Conservation (phyloP, 2,113 vertebrate genomes). For the Scomber colias region DNA sequence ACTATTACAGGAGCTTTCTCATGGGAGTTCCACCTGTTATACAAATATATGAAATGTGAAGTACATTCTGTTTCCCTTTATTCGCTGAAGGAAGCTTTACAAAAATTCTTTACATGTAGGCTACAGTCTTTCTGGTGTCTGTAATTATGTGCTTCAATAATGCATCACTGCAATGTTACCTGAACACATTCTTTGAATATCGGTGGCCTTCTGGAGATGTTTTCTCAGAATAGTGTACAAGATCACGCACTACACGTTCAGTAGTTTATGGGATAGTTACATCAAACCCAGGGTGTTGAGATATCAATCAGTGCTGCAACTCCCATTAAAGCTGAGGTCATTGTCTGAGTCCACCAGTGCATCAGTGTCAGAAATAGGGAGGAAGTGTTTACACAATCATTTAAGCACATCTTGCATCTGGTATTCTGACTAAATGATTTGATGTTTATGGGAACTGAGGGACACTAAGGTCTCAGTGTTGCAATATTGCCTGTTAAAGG, state of each 20-base stretch:
- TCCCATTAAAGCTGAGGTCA: constrained; percentile 22
- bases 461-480: constrained; percentile 18
- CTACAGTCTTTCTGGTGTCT: too few relatives aligned
- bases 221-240: not conserved
- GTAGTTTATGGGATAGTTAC: not conserved
- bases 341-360: not conserved
- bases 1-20: constrained; percentile 33
- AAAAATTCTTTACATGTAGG: not conserved
- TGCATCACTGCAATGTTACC: not conserved
- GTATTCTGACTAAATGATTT: not conserved
- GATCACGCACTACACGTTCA: too few relatives aligned
- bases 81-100: constrained; percentile 2
- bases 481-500: not conserved
- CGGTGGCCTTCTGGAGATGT: not conserved
- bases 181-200: not conserved
- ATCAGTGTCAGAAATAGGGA: not conserved
- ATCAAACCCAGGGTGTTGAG: constrained; percentile 15
- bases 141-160: too few relatives aligned
- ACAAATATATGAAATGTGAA: not conserved
- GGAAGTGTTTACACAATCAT: constrained; percentile 6
- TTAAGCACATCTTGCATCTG: not conserved
- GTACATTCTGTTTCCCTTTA: not conserved
- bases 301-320: constrained; percentile 24
- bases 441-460: not conserved
- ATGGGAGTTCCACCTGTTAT: constrained; percentile 25